Base-by-base conservation (phyloP, 2,888 invertebrate species). In the Trissolcus brochymenae region DNA sequence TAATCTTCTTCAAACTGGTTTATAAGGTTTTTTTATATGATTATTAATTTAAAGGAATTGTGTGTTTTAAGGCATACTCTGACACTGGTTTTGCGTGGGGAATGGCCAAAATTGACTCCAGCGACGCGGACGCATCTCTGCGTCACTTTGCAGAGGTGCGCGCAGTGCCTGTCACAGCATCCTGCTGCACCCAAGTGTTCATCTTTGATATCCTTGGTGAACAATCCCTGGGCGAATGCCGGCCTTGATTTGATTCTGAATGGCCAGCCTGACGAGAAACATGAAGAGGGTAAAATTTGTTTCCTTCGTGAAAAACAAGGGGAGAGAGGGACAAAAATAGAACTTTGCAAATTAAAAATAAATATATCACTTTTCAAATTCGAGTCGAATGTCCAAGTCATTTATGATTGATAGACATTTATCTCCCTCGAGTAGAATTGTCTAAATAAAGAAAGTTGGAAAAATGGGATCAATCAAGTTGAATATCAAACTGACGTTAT, bases 181-280 rank as follows among this genome's bases (percentile, higher is more conserved):
- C 88, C 91, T 77, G 86, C 87, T 55, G 90, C 91, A 80, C 91
- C 92, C 46, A 92, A 92, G 90, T 92, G 91, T 82, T 90, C 91
- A 29, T 90, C 91, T 67, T 90, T 93, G 51, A 90, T 91, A 84
- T 88, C 90, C 29, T 87, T 93, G 65, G 90, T 92, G 79, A 90
- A 92, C 83, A 90, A 91, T 68, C 90, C 91, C 57, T 92, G 91
- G 85, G 88, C 87, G 73, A 89, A 90, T 79, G 90, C 91, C 54
- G 86, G 87, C 54, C 86, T 91, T 79, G 87, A 86, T 81, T 86
- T 86, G 59, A 90, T 91, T 83, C 84, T 91, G 79, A 87, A 88
- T 77, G 89, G 88, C 70, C 86, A 87, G 81, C 85, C 87, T 68
- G 84, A 88, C 80, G 83, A 87, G 76, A 89, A 90, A 82, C 84